Evolutionary conservation across 2,888 invertebrate genomes (phyloP).

Genomic region (Acleris holmiana): DNA sequence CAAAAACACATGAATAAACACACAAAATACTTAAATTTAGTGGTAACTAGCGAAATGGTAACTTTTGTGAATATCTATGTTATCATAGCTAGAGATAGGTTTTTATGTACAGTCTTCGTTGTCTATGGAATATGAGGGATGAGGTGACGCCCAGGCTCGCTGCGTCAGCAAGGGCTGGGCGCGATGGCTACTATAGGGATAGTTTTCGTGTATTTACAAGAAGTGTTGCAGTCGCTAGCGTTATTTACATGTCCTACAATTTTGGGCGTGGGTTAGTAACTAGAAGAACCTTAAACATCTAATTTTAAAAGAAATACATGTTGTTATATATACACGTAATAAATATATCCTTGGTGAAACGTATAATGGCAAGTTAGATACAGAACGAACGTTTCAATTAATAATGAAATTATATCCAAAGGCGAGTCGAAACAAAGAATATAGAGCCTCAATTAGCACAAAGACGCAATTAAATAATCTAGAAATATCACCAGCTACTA

Average conservation of each 20-base stretch:
- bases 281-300: slow-evolving; percentile 56
- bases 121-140: slow-evolving; percentile 48
- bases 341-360: slow-evolving; percentile 82
- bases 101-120: slow-evolving; percentile 69
- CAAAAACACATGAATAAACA: slow-evolving; percentile 45
- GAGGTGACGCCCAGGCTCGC: not conserved
- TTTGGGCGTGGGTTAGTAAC: slow-evolving; percentile 62
- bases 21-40: slow-evolving; percentile 51
- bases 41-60: slow-evolving; percentile 64
- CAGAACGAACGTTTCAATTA: slow-evolving; percentile 60
- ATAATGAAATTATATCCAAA: slow-evolving; percentile 57
- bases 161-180: not conserved
- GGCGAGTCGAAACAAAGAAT: slow-evolving; percentile 27
- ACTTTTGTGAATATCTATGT: slow-evolving; percentile 56
- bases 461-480: slow-evolving; percentile 63
- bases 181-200: slow-evolving; percentile 41
- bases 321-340: slow-evolving; percentile 74
- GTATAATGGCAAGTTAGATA: slow-evolving; percentile 82
- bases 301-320: slow-evolving; percentile 54
- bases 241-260: slow-evolving; percentile 65
- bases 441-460: slow-evolving; percentile 74
- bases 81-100: slow-evolving; percentile 47
- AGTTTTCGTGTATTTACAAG: slow-evolving; percentile 71
- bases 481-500: slow-evolving; percentile 70
- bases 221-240: slow-evolving; percentile 53